Conservation (phyloP, 2,113 vertebrate genomes). For the Capreolus pygargus region DNA sequence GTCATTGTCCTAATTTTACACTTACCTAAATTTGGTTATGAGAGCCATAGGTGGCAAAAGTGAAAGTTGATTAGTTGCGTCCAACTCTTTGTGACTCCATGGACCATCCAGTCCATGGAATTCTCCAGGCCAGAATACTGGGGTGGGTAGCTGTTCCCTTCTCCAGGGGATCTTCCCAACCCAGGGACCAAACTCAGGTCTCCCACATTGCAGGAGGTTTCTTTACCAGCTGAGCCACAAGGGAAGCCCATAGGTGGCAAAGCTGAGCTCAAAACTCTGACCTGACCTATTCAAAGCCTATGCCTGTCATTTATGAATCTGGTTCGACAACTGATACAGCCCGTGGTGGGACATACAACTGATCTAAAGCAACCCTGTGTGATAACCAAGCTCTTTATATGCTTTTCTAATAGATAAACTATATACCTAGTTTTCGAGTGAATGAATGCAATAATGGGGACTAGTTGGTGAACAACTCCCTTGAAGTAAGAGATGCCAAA, state of each 20-base stretch:
- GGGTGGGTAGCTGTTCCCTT: neutral
- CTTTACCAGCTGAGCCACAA: neutral
- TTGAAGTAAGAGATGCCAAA: neutral
- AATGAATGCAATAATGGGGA: neutral
- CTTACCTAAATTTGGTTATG: neutral
- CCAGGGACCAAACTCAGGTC: neutral
- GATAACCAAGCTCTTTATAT: neutral
- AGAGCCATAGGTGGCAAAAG: neutral
- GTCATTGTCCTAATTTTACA: neutral
- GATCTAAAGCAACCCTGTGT: neutral
- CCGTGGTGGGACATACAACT: neutral
- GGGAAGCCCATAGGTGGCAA: neutral
- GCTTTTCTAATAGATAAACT: neutral
- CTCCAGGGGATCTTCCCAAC: neutral
- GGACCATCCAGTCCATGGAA: neutral
- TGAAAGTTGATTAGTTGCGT: neutral
- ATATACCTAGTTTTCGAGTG: neutral
- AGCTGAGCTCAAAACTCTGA: neutral
- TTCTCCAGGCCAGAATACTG: neutral
- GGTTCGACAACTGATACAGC: neutral
- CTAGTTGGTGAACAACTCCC: neutral
- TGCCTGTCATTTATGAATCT: neutral
- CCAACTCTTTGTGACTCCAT: neutral
- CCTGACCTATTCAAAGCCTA: neutral
- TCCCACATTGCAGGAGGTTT: neutral